Evolutionary conservation across 2,888 invertebrate species (phyloP).

Genomic region (Ochropleura plecta): DNA sequence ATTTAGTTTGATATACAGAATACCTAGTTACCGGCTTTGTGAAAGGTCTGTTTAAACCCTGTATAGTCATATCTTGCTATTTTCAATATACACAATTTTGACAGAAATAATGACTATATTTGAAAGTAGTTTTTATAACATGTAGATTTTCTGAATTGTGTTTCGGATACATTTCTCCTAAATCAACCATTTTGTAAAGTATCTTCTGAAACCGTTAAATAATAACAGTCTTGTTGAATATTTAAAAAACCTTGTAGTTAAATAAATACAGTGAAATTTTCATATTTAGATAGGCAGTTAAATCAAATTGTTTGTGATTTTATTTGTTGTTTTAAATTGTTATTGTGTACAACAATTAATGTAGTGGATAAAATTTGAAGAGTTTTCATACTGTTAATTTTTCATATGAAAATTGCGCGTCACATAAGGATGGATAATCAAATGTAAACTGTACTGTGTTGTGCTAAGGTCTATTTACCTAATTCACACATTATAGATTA

Average conservation of each 20-base stretch:
- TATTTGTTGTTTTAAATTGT: constrained; percentile 45
- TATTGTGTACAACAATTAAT: constrained; percentile 31
- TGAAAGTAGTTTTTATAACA: constrained; percentile 32
- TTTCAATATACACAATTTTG: constrained; percentile 44
- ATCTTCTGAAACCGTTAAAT: neutral
- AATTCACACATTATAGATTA: neutral
- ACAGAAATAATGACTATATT: constrained; percentile 40
- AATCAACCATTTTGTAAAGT: constrained; percentile 6
- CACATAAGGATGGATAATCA: neutral
- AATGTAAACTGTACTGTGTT: neutral
- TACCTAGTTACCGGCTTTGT: neutral
- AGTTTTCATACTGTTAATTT: neutral
- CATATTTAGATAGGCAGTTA: constrained; percentile 51
- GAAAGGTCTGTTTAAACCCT: neutral
- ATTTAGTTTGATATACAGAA: neutral
- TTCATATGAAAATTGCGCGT: neutral
- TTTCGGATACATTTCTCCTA: constrained; percentile 1
- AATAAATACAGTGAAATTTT: constrained; percentile 43
- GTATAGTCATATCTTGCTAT: constrained; percentile 38
- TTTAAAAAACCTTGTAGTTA: constrained; percentile 26
- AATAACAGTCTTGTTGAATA: constrained; percentile 16
- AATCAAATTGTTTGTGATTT: constrained; percentile 45
- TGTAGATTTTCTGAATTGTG: constrained; percentile 21
- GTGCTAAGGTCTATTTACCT: neutral
- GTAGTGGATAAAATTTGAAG: neutral